Base-by-base conservation (phyloP, 2,113 vertebrate genomes). In the Podarcis muralis region DNA sequence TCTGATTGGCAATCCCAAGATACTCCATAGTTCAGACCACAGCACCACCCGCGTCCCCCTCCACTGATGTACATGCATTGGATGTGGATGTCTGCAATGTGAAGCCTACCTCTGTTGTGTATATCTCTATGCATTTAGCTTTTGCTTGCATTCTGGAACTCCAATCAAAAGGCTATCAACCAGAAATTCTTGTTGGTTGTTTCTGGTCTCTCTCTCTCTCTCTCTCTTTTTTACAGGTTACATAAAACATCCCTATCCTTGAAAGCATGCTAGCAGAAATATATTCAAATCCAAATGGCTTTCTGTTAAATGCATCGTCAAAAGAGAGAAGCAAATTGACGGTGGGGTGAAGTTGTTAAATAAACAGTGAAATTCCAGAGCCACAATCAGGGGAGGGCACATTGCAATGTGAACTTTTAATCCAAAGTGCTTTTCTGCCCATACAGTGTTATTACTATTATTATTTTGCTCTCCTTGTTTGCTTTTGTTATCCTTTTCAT, bases 401-500 rank as follows among this genome's bases (percentile, higher is more conserved):
- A 40, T 30, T 43, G 27, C 48, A 30, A 86, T 30, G 13, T 65
- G 72, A 66, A 48, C 30, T 69, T 69, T 53, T 48, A 18, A 68
- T 79, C 30, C 62, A 68, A 48, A 35, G 12, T 35, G 68, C 16
- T 18, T 71, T n/a, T 87, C 43, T 30, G 68, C 6, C 53, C 8
- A 2, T 80, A 30, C 3, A 3, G 6, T 80, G 48, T 69, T 80
- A 35, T 81, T 35, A 37, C 43, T 72, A 37, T 37, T 71, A 32
- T 48, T 81, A 79, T 81, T 18, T 48, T 16, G 5, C 43, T 80
- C 53, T 2, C 35, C 23, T 11, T 53, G 23, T 71, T 80, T 27
- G 22, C 85, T 87, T 81, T 80, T 80, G n/a, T 35, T 87, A 18
- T 66, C n/a, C 43, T 18, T 59, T 87, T 32, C 12, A 32, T 86